Evolutionary conservation across 2,797 vertebrate genomes (phyloP), one percentile per base, ranked within the genome.

Genomic region (Ataeniobius toweri): DNA sequence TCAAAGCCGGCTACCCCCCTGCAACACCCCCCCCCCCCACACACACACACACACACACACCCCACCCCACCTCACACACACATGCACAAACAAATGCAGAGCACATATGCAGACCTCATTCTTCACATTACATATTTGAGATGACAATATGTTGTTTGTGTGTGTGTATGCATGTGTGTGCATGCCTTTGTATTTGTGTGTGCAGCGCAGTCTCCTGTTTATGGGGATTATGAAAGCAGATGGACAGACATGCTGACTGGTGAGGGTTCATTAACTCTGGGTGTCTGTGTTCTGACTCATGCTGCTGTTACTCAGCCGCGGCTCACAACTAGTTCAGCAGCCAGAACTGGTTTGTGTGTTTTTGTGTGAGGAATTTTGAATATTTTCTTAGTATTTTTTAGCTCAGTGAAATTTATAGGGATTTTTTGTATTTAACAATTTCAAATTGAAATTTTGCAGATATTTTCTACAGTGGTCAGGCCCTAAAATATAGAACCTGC

Each of bases 221-320:
- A 92, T 83, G 73, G 91, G 94, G 94, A 95, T 96, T 95, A 96
- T 93, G 89, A 92, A 94, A 96, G 94, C 95, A 96, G 96, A 96
- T 96, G 96, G 96, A 95, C 90, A 87, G 92, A 92, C 94, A 95
- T 95, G 94, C 94, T 94, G 94, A 95, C 94, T 94, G 93, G 91
- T 92, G 94, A 93, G 90, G 94, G 92, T 95, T 96, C 95, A 95
- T 96, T 96, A 95, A 95, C 94, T 95, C 93, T 87, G 92, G 82
- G 87, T 89, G 92, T 89, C 89, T 93, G 84, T 85, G 87, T 90
- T 89, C 86, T 79, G 85, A 85, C 88, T 88, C 77, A 73, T 77
- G 84, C 88, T 80, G 78, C 87, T 90, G 83, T 80, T 83, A 85
- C 88, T 85, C 82, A 81, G 78, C 90, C 80, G 82, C 67, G 73